Conservation (phyloP, 1,140 invertebrate species). For the Brachionus koreanus region DNA sequence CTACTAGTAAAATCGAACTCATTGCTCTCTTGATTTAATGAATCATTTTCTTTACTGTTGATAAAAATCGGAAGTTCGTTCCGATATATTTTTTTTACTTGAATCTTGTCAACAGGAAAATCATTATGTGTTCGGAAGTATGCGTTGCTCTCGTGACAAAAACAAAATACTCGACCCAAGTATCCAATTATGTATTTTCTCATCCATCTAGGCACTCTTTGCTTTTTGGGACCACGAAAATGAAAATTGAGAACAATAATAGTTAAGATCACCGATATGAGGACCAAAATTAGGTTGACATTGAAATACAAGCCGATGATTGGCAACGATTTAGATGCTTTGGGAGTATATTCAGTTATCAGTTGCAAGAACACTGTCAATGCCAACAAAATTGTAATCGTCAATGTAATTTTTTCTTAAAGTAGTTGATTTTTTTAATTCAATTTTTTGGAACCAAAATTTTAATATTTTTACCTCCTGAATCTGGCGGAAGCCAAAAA, state of each 20-base stretch:
- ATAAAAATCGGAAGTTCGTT: not conserved
- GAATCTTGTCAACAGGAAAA: not conserved
- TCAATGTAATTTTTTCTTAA: constrained; percentile 44
- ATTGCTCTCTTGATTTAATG: not conserved
- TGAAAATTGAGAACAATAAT: constrained; percentile 43
- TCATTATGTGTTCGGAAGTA: not conserved
- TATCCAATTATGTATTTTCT: constrained; percentile 26
- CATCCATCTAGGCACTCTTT: constrained; percentile 33
- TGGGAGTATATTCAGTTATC: constrained; percentile 41
- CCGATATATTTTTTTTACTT: not conserved
- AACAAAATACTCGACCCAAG: constrained; percentile 30
- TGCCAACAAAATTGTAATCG: constrained; percentile 40
- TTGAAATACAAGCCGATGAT: constrained; percentile 44
- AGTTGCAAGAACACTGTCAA: constrained; percentile 44
- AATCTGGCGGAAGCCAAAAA: constrained; percentile 44
- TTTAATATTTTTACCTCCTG: constrained; percentile 24
- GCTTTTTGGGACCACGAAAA: constrained; percentile 41
- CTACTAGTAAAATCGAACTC: not conserved
- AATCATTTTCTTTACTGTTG: not conserved
- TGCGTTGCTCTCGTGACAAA: constrained; percentile 18
- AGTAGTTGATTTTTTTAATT: not conserved
- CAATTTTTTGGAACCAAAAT: too few relatives aligned
- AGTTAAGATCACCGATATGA: constrained; percentile 38
- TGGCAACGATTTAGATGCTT: constrained; percentile 28
- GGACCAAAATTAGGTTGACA: constrained; percentile 39